phyloP scores from a whole-genome alignment of 1,140 invertebrate species.

The Eurosta solidaginis region DNA sequence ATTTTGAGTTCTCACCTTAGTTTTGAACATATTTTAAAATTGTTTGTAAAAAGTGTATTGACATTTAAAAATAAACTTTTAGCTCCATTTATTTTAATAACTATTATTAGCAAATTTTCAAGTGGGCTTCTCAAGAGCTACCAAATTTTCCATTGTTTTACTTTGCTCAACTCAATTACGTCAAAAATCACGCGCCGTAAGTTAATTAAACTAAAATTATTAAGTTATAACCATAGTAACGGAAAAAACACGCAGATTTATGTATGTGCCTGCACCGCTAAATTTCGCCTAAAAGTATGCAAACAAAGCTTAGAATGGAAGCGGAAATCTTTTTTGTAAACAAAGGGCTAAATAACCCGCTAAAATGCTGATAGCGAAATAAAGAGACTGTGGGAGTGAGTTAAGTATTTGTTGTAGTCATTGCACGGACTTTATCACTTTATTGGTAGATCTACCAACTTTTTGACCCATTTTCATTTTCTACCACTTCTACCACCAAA shows the following conservation, averaged over 20 bases:
- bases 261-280: neutral
- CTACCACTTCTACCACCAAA: no score
- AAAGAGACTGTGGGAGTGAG: neutral
- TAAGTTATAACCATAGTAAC: no score
- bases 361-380: neutral
- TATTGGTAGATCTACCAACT: no score
- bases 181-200: constrained; percentile 3
- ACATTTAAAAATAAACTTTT: neutral
- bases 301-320: neutral
- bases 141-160: neutral
- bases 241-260: constrained; percentile 4
- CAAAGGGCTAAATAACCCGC: neutral
- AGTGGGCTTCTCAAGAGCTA: neutral
- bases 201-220: constrained; percentile 24
- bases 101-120: neutral
- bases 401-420: no score
- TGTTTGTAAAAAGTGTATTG: neutral
- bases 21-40: neutral
- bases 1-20: no score
- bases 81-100: neutral
- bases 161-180: constrained; percentile 1
- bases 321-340: constrained; percentile 18
- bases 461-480: no score
- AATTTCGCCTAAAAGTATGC: constrained; percentile 2
- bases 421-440: no score